Percentiles rank a stretch among this genome's conserved stretches.
phyloP scores from a whole-genome alignment of 92 coral and sea anemone genomes.

The Virgularia gustaviana region DNA sequence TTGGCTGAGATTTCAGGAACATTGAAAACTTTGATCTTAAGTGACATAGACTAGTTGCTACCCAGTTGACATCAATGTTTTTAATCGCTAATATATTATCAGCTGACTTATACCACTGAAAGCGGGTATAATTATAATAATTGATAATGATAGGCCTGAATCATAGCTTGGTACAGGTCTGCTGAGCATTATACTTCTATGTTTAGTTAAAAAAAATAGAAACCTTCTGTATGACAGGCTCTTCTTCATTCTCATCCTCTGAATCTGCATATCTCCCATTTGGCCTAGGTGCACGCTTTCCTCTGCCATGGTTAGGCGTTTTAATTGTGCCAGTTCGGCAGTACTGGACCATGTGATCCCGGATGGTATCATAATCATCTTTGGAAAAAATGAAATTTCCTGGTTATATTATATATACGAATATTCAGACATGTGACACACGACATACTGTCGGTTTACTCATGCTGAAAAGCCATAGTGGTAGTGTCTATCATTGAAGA shows the following conservation, averaged over 20 bases:
- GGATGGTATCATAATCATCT: slow-evolving; percentile 10
- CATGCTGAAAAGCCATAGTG: too few relatives aligned
- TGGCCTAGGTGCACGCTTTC: slow-evolving; percentile 5
- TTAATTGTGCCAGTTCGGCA: not conserved
- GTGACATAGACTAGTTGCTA: too few relatives aligned
- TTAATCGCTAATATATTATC: too few relatives aligned
- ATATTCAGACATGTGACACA: not conserved
- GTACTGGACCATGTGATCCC: not conserved
- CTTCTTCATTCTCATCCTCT: not conserved
- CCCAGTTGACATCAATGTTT: too few relatives aligned
- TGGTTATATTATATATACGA: not conserved
- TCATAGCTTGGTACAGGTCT: too few relatives aligned
- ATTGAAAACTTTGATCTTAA: too few relatives aligned
- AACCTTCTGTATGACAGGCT: not conserved
- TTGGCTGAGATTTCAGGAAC: not conserved
- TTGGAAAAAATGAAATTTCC: not conserved
- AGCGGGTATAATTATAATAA: too few relatives aligned
- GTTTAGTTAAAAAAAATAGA: not conserved
- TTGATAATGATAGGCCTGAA: too few relatives aligned
- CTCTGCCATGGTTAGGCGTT: slow-evolving; percentile 11
- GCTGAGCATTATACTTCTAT: not conserved
- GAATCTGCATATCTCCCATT: not conserved
- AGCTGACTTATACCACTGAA: too few relatives aligned
- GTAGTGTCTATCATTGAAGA: too few relatives aligned
- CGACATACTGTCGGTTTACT: too few relatives aligned